A percentile compares a stretch with the other conserved stretches of the same genome.
Evolutionary conservation across 2,113 vertebrate genomes (phyloP).

Genomic region (Crypturellus undulatus): DNA sequence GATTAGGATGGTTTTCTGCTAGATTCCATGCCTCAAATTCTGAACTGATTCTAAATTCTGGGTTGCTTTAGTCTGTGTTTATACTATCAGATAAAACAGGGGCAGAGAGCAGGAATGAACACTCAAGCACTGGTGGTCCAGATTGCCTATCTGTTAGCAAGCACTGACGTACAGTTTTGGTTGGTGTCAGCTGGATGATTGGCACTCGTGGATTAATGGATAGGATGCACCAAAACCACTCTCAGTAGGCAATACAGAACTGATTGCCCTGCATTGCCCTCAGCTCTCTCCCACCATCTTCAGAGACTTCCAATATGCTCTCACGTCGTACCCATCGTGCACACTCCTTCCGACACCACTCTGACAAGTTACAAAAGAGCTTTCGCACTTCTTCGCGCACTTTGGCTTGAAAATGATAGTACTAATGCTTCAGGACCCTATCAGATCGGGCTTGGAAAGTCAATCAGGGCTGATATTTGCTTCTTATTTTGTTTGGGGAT

Average conservation of each 20-base stretch:
- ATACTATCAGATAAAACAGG: neutral
- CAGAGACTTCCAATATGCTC: neutral
- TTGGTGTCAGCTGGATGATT: neutral
- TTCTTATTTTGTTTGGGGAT: neutral
- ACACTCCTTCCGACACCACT: accelerated
- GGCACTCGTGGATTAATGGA: neutral
- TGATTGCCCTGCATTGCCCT: neutral
- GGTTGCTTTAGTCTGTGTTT: neutral
- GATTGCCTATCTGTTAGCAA: neutral
- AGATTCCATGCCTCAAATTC: neutral
- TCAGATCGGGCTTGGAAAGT: neutral
- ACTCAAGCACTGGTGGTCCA: neutral
- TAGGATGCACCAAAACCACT: neutral
- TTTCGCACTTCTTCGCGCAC: neutral
- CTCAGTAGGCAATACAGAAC: neutral
- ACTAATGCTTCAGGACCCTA: neutral
- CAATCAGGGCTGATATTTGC: neutral
- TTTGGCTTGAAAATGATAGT: neutral
- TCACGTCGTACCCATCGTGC: accelerated
- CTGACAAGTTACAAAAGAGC: neutral
- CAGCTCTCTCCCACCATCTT: accelerated
- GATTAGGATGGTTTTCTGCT: neutral
- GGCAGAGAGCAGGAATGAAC: neutral
- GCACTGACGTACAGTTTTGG: neutral
- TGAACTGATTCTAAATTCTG: neutral